These are phyloP conservation scores for Diceros bicornis DNA, from an alignment of 2,797 vertebrate genomes.

Conservation along the genomic window DNA sequence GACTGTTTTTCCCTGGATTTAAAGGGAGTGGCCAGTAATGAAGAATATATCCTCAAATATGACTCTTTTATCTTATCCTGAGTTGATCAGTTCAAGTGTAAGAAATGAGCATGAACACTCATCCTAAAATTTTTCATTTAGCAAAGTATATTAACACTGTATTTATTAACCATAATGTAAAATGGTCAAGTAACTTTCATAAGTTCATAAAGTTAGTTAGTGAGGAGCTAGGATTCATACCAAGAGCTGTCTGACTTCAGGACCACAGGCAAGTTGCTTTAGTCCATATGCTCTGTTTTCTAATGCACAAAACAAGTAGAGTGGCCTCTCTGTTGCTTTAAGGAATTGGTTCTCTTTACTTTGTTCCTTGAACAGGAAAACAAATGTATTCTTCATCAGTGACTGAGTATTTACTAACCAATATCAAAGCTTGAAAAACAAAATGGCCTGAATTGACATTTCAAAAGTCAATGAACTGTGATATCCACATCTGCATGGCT, in stretches of 20 bases:
- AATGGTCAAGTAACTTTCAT: background rate
- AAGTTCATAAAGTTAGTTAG: background rate
- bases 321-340: background rate
- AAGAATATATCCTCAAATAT: background rate
- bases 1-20: background rate
- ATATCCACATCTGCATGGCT: background rate
- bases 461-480: background rate
- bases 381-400: background rate
- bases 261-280: background rate
- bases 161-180: background rate
- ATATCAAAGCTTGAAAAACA: background rate
- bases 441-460: background rate
- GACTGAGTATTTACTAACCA: background rate
- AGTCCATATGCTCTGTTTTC: background rate
- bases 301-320: background rate
- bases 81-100: background rate
- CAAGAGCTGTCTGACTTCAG: background rate
- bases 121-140: background rate
- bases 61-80: background rate
- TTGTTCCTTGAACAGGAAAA: background rate
- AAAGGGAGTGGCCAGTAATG: background rate
- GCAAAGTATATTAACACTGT: background rate
- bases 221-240: background rate
- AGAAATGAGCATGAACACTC: background rate
- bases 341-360: background rate